Base-by-base conservation (phyloP, 1,140 invertebrate genomes). In the Hesperophylax magnus region DNA sequence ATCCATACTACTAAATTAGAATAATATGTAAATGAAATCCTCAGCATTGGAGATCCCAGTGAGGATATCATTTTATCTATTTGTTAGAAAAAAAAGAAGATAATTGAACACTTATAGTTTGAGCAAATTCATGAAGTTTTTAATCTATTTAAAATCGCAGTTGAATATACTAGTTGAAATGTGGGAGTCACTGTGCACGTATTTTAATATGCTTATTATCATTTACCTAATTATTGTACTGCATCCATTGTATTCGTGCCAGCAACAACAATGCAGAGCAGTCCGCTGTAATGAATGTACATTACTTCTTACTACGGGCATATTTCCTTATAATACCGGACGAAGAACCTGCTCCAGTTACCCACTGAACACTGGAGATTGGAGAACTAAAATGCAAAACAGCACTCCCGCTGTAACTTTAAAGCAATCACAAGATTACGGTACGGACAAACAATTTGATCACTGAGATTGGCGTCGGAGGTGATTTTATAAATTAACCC, bases 341-440 rank as follows among this genome's bases (percentile, higher is more conserved):
- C 24, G 3, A 61, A 61, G 58, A 61, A 20, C 58, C 58, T 61
- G 58, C 18, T 61, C 58, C 58, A 61, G 58, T 61, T 61, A 61
- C 58, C 58, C 18, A 61, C 58, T 61, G 58, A 61, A 18, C 58
- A 61, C 17, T 15, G 18, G 58, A 61, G 58, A 61, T 47, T 47
- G 39, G 11, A 47, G 9, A 47, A 47, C 0, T 47, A 1, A 47
- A 61, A 22, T 61, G 24, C 24, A 24, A 61, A 61, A 61, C 58
- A 24, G 18, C 24, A 18, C 18, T 18, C 58, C 20, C 58, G 58
- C 18, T 61, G 9, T 24, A 61, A 24, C 18, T 24, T 18, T 24
- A 20, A 7, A 24, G 58, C 18, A 47, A 47, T 47, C 39, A 61
- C 20, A 61, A 61, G 58, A 61, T 22, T 14, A 61, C 24, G 39